Conservation (phyloP, 2,113 vertebrate genomes). For the Notechis scutatus region DNA sequence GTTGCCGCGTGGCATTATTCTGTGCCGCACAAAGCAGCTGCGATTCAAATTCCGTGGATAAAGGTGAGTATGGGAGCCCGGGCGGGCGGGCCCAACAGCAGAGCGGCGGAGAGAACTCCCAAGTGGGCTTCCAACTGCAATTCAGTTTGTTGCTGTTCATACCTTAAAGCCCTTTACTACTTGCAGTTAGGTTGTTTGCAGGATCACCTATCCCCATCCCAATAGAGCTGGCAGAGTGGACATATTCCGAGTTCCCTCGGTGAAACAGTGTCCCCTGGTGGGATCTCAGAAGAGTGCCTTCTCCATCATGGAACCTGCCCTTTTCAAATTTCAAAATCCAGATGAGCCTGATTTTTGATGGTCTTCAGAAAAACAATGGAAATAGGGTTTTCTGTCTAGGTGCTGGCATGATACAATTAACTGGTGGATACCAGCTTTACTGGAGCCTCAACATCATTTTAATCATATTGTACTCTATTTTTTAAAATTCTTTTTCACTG, state of each 20-base stretch:
- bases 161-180: background rate
- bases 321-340: background rate
- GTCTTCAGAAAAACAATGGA: background rate
- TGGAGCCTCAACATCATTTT: background rate
- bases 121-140: background rate
- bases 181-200: background rate
- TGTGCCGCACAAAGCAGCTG: too few relatives aligned
- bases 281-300: background rate
- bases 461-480: background rate
- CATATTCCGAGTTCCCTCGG: background rate
- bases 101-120: background rate
- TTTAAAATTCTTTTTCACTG: background rate
- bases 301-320: background rate
- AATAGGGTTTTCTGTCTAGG: background rate
- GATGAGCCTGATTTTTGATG: background rate
- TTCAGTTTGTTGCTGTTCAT: background rate
- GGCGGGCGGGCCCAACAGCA: too few relatives aligned
- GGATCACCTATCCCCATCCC: background rate
- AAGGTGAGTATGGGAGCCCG: too few relatives aligned
- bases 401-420: background rate
- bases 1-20: too few relatives aligned
- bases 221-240: background rate
- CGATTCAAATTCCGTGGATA: too few relatives aligned
- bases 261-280: background rate
- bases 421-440: background rate